These are phyloP conservation scores for Trogon melanurus DNA, from an alignment of 2,113 vertebrate genomes.

Conservation along the genomic window DNA sequence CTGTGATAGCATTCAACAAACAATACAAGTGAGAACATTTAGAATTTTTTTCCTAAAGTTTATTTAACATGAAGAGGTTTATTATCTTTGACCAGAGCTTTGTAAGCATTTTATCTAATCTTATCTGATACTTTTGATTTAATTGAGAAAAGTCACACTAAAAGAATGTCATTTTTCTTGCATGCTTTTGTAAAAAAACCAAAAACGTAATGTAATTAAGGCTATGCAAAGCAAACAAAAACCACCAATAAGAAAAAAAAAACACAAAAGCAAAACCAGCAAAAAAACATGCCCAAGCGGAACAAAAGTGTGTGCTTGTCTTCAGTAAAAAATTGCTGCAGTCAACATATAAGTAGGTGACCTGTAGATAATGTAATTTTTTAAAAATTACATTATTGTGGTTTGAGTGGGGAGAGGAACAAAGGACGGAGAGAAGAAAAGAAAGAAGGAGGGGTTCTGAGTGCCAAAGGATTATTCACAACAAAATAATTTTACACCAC, in stretches of 20 bases:
- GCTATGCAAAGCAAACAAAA: slow-evolving; percentile 58
- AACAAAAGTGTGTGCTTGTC: not conserved
- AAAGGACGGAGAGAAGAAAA: not conserved
- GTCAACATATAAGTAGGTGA: slow-evolving; percentile 56
- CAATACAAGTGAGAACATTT: not conserved
- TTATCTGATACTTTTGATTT: slow-evolving; percentile 65
- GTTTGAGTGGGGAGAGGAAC: not conserved
- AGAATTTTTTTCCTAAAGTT: slow-evolving; percentile 42
- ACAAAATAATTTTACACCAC: not conserved
- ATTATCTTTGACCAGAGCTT: slow-evolving; percentile 39
- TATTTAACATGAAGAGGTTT: slow-evolving; percentile 42
- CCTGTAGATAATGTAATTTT: slow-evolving; percentile 59
- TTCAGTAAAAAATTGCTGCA: slow-evolving; percentile 56
- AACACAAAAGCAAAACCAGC: slow-evolving; percentile 35
- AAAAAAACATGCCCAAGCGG: not conserved
- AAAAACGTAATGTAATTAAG: slow-evolving; percentile 64
- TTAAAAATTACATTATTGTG: slow-evolving; percentile 21
- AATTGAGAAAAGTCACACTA: slow-evolving; percentile 67
- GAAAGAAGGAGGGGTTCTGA: not conserved
- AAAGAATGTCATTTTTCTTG: slow-evolving; percentile 67
- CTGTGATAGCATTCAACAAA: slow-evolving; percentile 52
- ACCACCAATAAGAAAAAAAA: slow-evolving; percentile 43
- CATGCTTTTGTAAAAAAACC: slow-evolving; percentile 3
- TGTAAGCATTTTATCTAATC: slow-evolving; percentile 67
- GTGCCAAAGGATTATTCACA: not conserved